Evolutionary conservation across 2,797 vertebrate species (phyloP), one percentile per base, ranked within the genome.

Genomic region (Xiphophorus birchmanni): DNA sequence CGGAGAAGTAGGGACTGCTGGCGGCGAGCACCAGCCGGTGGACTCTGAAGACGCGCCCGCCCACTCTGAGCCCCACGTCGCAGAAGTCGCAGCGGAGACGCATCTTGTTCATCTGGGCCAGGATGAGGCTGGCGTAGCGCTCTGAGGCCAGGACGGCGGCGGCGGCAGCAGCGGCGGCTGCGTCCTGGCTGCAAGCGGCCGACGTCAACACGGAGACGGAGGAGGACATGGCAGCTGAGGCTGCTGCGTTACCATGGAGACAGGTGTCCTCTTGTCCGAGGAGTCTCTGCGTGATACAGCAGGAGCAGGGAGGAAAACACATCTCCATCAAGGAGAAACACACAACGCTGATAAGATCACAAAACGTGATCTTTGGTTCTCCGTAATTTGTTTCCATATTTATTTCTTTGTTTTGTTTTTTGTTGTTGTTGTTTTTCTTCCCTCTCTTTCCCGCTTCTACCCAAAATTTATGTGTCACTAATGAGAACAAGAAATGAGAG

Each of bases 1-100:
- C 98, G 1, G 97, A 94, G 91, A 99, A 99, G 87, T 99, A 99
- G 0, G 97, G 98, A 85, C 98, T 99, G 92, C 98, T 98, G 60
- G 98, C 98, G 50, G 98, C 98, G 44, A 99, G 95, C 80, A 99
- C 97, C 88, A 99, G 90, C 17, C 97, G 96, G 85, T 99, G 98
- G 75, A 97, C 98, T 79, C 91, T 92, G 90, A 99, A 99, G 72
- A 94, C 93, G 58, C 93, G 93, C 21, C 92, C 91, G 2, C 97
- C 97, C 3, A 99, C 97, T 82, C 95, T 96, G 69, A 99, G 94
- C 58, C 96, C 95, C 54, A 99, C 97, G 21, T 99, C 98, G 78
- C 98, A 99, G 92, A 99, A 98, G 87, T 97, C 96, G 1, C 96
- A 88, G 29, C 94, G 96, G 47, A 94, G 95, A 48, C 98, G 95